These are phyloP conservation scores for Byasa hedistus DNA, from an alignment of 2,888 invertebrate genomes.

Conservation along the genomic window DNA sequence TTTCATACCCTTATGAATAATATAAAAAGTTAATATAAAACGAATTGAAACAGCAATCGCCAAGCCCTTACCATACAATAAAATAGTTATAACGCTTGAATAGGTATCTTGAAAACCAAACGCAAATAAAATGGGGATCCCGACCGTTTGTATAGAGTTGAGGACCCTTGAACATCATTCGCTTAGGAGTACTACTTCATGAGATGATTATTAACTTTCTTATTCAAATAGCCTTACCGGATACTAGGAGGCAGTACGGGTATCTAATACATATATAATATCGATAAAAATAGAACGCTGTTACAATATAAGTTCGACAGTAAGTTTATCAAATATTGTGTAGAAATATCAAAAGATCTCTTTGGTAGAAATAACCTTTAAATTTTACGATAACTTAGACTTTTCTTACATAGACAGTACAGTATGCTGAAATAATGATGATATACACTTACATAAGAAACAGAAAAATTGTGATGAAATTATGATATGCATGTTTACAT, in stretches of 20 bases:
- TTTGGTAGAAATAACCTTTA: no score
- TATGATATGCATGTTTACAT: no score
- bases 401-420: no score
- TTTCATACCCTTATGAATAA: neutral
- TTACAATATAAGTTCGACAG: neutral
- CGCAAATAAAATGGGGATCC: slow-evolving; percentile 12
- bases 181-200: slow-evolving; percentile 11
- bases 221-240: slow-evolving; percentile 10
- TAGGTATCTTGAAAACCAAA: slow-evolving; percentile 3
- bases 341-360: no score
- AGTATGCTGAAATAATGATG: no score
- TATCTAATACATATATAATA: neutral
- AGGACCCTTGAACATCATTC: slow-evolving; percentile 16
- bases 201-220: slow-evolving; percentile 19
- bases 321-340: no score
- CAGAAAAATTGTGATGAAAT: no score
- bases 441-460: no score
- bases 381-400: no score
- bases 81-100: slow-evolving; percentile 4
- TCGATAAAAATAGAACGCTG: neutral
- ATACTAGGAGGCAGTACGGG: neutral
- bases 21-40: neutral
- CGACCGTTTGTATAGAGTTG: neutral
- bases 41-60: neutral
- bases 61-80: neutral